Evolutionary conservation across 2,797 vertebrate genomes (phyloP).

Genomic region (Euphonia xanthogaster): DNA sequence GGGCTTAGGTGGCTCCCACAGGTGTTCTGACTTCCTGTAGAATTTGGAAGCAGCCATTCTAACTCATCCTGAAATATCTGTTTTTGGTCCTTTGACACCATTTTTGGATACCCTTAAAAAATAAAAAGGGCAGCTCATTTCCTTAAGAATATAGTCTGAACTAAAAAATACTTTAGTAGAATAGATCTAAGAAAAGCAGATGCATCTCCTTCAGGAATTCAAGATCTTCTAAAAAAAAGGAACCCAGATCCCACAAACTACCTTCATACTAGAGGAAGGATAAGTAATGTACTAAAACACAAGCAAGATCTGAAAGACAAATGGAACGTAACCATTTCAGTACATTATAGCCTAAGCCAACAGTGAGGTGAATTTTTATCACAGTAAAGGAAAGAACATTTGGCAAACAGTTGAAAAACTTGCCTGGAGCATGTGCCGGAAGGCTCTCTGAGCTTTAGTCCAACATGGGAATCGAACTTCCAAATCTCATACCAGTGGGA

Average conservation of each 20-base stretch:
- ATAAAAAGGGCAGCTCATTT: conserved; percentile 65
- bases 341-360: background rate
- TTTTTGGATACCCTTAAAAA: conserved; percentile 65
- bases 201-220: background rate
- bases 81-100: conserved; percentile 55
- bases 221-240: background rate
- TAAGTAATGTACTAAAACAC: background rate
- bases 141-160: background rate
- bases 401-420: background rate
- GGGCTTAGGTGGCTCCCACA: conserved; percentile 52
- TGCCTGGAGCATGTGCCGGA: background rate
- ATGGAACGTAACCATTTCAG: background rate
- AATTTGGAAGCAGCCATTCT: conserved; percentile 66
- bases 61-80: conserved; percentile 71
- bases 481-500: background rate
- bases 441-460: background rate
- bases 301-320: conserved; percentile 1
- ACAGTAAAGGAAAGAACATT: background rate
- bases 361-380: background rate
- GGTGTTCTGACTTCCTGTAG: conserved; percentile 52
- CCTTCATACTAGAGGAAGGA: background rate
- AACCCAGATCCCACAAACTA: background rate
- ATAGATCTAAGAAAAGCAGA: background rate
- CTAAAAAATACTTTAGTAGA: background rate
- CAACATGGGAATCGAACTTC: background rate